These are phyloP conservation scores for Brachypteracias leptosomus DNA, from an alignment of 2,113 vertebrate genomes.

Conservation along the genomic window DNA sequence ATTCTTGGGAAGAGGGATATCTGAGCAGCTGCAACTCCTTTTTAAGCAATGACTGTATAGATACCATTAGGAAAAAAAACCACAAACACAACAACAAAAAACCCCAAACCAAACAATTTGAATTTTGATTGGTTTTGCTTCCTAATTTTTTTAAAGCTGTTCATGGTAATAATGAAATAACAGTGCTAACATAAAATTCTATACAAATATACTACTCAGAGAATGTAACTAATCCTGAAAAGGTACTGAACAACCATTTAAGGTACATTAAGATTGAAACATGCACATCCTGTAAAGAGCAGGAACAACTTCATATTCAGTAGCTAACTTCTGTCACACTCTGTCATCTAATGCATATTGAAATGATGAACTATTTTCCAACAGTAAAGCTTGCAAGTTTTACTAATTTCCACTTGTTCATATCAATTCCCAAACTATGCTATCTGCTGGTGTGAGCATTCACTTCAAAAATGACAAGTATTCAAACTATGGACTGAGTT, in stretches of 20 bases:
- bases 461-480: background rate
- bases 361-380: background rate
- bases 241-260: background rate
- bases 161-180: background rate
- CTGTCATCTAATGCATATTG: background rate
- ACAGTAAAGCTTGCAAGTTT: background rate
- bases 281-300: background rate
- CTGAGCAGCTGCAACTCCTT: background rate
- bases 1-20: background rate
- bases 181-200: background rate
- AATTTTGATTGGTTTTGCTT: background rate
- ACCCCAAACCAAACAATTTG: background rate
- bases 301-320: background rate
- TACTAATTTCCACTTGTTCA: background rate
- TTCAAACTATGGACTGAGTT: background rate
- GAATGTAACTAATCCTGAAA: background rate
- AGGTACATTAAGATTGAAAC: background rate
- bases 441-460: background rate
- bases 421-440: background rate
- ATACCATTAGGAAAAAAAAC: background rate
- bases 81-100: background rate
- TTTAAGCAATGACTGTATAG: background rate
- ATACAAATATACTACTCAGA: background rate
- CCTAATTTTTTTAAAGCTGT: background rate
- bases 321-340: background rate